Evolutionary conservation across 2,113 vertebrate genomes (phyloP).

Genomic region (Microtus pennsylvanicus): DNA sequence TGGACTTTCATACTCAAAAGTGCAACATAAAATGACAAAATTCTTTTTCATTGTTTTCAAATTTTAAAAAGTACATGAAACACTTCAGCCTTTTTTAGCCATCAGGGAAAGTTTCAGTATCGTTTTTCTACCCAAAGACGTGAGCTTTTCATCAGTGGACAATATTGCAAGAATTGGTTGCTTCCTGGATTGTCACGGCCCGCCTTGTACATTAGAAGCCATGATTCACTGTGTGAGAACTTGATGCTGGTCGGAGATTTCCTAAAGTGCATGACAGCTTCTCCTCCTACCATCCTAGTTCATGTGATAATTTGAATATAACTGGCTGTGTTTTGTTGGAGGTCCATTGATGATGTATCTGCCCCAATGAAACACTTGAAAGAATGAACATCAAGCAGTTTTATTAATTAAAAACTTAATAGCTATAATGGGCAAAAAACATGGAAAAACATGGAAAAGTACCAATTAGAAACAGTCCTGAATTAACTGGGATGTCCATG

Average conservation of each 20-base stretch:
- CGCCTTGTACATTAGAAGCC: background rate
- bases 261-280: background rate
- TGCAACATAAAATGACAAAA: background rate
- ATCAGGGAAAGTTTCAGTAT: background rate
- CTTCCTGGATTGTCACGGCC: background rate
- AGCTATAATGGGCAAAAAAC: constrained; percentile 6
- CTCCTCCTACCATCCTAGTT: constrained; percentile 1
- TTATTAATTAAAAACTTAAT: constrained; percentile 59
- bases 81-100: background rate
- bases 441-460: constrained; percentile 51
- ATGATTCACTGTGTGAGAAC: background rate
- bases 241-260: background rate
- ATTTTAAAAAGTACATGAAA: background rate
- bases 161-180: background rate
- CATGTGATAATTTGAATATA: background rate
- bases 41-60: background rate
- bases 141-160: background rate
- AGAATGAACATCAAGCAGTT: constrained; percentile 33
- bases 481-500: background rate
- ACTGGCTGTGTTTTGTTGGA: constrained; percentile 4
- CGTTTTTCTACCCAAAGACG: constrained; percentile 4
- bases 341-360: background rate
- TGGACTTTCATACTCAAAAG: background rate
- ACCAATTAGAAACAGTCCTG: constrained; percentile 27
- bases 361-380: constrained; percentile 40